Conservation (phyloP, 2,113 vertebrate genomes). For the Tragelaphus imberbis region DNA sequence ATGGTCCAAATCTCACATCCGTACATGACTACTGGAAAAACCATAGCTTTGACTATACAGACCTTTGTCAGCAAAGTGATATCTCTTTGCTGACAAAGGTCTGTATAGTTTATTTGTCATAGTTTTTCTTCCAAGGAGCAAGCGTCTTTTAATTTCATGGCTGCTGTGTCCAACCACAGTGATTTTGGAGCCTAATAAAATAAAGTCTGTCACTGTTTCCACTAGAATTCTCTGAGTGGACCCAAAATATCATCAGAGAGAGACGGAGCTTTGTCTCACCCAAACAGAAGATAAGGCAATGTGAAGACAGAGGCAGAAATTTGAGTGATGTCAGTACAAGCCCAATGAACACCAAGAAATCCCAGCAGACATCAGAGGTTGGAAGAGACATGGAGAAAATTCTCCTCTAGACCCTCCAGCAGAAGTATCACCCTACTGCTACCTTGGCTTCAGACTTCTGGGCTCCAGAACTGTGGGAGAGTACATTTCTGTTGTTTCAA, state of each 20-base stretch:
- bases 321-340: neutral
- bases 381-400: neutral
- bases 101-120: neutral
- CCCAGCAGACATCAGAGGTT: neutral
- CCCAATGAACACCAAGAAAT: neutral
- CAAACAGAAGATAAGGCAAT: neutral
- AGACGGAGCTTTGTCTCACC: neutral
- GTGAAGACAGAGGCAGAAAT: neutral
- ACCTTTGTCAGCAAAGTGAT: neutral
- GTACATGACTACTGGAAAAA: neutral
- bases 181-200: neutral
- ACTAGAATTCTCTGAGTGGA: neutral
- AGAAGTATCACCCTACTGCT: neutral
- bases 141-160: neutral
- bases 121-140: neutral
- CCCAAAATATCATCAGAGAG: neutral
- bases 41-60: neutral
- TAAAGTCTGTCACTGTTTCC: neutral
- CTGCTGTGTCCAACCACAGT: neutral
- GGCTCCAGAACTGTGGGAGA: neutral
- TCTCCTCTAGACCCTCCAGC: neutral
- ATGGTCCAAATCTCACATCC: neutral
- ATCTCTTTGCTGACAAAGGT: neutral
- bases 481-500: neutral
- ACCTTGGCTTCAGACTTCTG: neutral